phyloP scores from a whole-genome alignment of 2,888 invertebrate species.

The Resseliella maxima region DNA sequence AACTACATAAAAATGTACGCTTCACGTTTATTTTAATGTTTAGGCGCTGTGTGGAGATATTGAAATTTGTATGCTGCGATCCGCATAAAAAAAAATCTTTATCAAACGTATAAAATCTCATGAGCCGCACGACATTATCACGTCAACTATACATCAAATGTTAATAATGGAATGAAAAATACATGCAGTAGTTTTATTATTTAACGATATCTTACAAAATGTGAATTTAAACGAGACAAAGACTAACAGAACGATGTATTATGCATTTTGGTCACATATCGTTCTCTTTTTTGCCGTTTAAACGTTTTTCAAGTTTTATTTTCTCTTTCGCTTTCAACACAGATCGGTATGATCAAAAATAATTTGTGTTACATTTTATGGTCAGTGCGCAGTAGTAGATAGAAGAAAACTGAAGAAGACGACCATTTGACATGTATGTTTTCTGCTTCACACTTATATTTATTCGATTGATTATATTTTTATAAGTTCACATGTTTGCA shows the following conservation, averaged over 20 bases:
- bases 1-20: neutral
- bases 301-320: neutral
- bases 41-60: neutral
- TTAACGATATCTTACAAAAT: slow-evolving; percentile 35
- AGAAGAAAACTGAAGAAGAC: neutral
- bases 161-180: slow-evolving; percentile 6
- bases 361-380: slow-evolving; percentile 16
- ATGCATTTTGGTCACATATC: slow-evolving; percentile 54
- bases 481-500: slow-evolving; percentile 5
- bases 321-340: slow-evolving; percentile 7
- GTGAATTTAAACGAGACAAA: slow-evolving; percentile 42
- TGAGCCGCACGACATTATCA: slow-evolving; percentile 46
- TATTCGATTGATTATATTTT: slow-evolving; percentile 50
- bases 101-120: slow-evolving; percentile 34
- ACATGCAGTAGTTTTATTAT: slow-evolving; percentile 45
- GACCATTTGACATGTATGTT: slow-evolving; percentile 9
- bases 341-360: slow-evolving; percentile 49
- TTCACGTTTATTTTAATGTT: neutral
- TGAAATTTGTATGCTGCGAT: neutral
- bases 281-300: slow-evolving; percentile 35
- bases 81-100: neutral
- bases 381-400: neutral
- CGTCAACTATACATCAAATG: slow-evolving; percentile 40
- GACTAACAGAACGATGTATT: slow-evolving; percentile 28
- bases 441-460: slow-evolving; percentile 54